A percentile compares a stretch with the other conserved stretches of the same genome.
Conservation (phyloP, 2,113 vertebrate genomes). For the Sminthopsis crassicaudata region DNA sequence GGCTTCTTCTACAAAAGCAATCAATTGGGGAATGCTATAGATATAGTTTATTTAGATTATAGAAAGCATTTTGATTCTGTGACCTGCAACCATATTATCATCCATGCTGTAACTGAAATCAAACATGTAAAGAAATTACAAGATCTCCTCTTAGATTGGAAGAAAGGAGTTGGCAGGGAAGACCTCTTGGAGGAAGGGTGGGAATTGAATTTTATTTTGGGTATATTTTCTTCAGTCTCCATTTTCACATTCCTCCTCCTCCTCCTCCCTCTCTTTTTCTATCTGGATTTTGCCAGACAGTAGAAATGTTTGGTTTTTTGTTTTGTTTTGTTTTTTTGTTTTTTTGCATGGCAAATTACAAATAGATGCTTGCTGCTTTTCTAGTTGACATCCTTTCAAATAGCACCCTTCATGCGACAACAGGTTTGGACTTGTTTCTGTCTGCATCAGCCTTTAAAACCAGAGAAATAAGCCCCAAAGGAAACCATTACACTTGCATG, state of each 20-base stretch:
- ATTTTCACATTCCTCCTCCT: neutral
- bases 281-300: neutral
- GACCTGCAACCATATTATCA: neutral
- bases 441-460: neutral
- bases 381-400: neutral
- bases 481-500: neutral
- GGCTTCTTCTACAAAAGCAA: too few relatives aligned
- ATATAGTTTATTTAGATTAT: too few relatives aligned
- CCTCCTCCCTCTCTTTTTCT: neutral
- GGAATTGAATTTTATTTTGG: neutral
- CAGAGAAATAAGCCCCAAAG: neutral
- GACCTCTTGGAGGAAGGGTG: neutral
- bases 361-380: neutral
- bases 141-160: neutral
- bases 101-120: neutral
- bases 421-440: neutral
- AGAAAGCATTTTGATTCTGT: neutral
- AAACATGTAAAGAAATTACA: neutral
- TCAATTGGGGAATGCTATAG: too few relatives aligned
- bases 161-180: neutral
- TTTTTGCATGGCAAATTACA: neutral
- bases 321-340: too few relatives aligned
- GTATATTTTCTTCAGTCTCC: neutral
- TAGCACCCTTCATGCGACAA: neutral
- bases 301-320: too few relatives aligned